A percentile compares a stretch with the other conserved stretches of the same genome.
Conservation (phyloP, 1,140 invertebrate species). For the Antheraea pernyi region DNA sequence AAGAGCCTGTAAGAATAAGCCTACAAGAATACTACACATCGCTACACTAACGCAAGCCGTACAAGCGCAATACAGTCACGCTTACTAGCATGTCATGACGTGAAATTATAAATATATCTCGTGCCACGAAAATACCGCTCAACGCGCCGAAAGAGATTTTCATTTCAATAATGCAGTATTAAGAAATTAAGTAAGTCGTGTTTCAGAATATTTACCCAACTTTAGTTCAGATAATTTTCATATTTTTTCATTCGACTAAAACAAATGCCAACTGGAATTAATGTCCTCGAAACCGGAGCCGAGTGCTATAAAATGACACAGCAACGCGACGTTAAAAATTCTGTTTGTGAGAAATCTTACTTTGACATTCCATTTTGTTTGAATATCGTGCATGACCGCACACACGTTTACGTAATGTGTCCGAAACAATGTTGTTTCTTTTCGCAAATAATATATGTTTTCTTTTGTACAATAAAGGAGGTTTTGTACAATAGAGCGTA, state of each 20-base stretch:
- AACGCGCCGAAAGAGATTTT: no score
- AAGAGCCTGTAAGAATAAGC: no score
- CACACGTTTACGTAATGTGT: constrained; percentile 4
- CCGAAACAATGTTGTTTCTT: background rate
- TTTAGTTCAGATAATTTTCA: background rate
- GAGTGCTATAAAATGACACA: constrained; percentile 1
- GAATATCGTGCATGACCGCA: constrained; percentile 10
- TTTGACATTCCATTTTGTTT: constrained; percentile 13
- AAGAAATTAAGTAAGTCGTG: no score
- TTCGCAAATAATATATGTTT: background rate
- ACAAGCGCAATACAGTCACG: no score
- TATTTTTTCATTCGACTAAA: background rate
- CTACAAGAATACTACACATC: no score
- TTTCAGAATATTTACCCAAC: background rate
- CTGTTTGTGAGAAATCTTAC: constrained; percentile 14
- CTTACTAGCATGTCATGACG: no score
- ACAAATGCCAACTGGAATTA: constrained; percentile 10
- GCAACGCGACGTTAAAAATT: constrained; percentile 15
- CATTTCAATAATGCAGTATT: no score
- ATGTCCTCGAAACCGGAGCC: constrained; percentile 4
- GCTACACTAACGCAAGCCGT: no score
- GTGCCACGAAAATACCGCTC: no score
- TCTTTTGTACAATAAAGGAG: no score
- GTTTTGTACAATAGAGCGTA: no score
- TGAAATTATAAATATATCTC: no score